Evolutionary conservation across 2,888 invertebrate species (phyloP), one percentile per base, ranked within the genome.

Genomic region (Agapetus fuscipes): DNA sequence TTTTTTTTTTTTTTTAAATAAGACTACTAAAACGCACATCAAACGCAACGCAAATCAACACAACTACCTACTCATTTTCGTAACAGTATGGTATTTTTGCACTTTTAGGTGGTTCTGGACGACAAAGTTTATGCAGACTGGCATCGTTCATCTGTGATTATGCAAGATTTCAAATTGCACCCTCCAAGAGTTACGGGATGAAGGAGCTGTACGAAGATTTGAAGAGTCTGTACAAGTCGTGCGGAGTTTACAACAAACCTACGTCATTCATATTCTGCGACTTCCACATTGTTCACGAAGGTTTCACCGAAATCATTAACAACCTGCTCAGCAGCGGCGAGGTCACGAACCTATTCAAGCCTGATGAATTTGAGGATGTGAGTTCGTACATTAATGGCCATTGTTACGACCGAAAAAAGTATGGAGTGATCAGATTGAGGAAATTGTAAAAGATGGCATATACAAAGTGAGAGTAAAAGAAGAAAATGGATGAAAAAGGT

Each of bases 291-390:
- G 80, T 76, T 0, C 86, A 88, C 47, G 87, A 88, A 53, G 71
- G 77, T 7, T 91, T 91, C 60, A 72, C 91, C 1, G 91, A 91
- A 65, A 84, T 91, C 50, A 75, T 93, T 41, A 91, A 90, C 62
- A 91, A 87, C 55, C 74, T 93, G 60, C 68, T 93, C 40, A 88
- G 86, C 56, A 85, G 83, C 46, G 91, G 90, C 0, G 90, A 91
- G 62, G 79, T 93, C 41, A 77, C 87, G 3, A 90, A 89, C 61
- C 68, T 93, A n/a, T 91, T 79, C 56, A 88, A 88, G 55, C 58
- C 78, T 0, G 90, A 91, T 49, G 91, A 93, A 60, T 83, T 91
- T 62, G 90, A 91, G 56, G 89, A 90, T 54, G 85, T 85, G 52
- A 64, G 69, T 62, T n/a, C n/a, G n/a, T n/a, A n/a, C n/a, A n/a